phyloP scores from a whole-genome alignment of 2,113 vertebrate species.

The human (Homo sapiens) region GRCh38 chr4:93360001-93360500 shows the following conservation, averaged over 20 bases:
- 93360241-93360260: not conserved
- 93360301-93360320: not conserved
- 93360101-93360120: not conserved
- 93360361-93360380: not conserved
- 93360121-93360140: not conserved
- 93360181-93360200: not conserved
- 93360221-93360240: not conserved
- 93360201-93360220: not conserved
- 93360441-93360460: not conserved
- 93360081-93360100: not conserved
- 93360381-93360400: not conserved
- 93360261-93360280: not conserved
- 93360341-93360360: not conserved
- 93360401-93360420: not conserved
- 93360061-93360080: not conserved
- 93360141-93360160: not conserved
- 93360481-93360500: not conserved
- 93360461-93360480: not conserved
- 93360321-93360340: not conserved
- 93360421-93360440: not conserved
- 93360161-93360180: not conserved
- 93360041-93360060: slow-evolving; percentile 6
- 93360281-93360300: not conserved
- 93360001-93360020: not conserved
- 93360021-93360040: not conserved